Percentiles rank a stretch among this genome's conserved stretches.
phyloP scores from a whole-genome alignment of 2,797 vertebrate genomes.

The Apogon hyalosoma region DNA sequence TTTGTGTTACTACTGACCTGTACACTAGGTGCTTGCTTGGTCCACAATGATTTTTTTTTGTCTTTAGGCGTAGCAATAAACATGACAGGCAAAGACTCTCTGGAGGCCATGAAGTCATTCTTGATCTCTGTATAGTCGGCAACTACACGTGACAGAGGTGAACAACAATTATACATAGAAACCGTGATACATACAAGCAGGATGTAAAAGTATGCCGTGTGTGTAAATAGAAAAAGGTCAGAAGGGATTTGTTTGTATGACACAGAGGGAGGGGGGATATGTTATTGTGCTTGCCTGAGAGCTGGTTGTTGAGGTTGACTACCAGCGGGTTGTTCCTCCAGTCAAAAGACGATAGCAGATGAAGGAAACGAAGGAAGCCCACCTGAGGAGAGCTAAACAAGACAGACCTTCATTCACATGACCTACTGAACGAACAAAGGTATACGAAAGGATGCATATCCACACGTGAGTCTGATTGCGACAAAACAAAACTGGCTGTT shows the following conservation, averaged over 20 bases:
- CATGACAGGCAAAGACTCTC: conserved; percentile 90
- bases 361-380: conserved; percentile 94
- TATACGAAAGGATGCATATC: conserved; percentile 2
- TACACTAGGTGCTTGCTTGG: conserved; percentile 86
- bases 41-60: conserved; percentile 91
- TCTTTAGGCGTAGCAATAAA: conserved; percentile 94
- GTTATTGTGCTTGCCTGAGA: conserved; percentile 85
- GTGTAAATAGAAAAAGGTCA: conserved; percentile 58
- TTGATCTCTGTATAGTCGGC: conserved; percentile 90
- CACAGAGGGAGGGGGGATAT: conserved; percentile 19
- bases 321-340: conserved; percentile 96
- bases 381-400: conserved; percentile 93
- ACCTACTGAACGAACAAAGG: conserved; percentile 59
- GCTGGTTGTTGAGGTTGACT: conserved; percentile 90
- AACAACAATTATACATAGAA: conserved; percentile 53
- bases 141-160: conserved; percentile 77
- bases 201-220: conserved; percentile 62
- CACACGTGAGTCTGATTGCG: not conserved
- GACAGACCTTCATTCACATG: conserved; percentile 52
- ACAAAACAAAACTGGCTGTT: conserved; percentile 31
- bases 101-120: conserved; percentile 89
- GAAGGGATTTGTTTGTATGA: conserved; percentile 48
- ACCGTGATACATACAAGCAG: conserved; percentile 42
- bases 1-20: conserved; percentile 83
- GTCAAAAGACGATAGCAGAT: conserved; percentile 92